A percentile compares a stretch with the other conserved stretches of the same genome.
Conservation (phyloP, 1,140 invertebrate species). For the Sitobion miscanthi region DNA sequence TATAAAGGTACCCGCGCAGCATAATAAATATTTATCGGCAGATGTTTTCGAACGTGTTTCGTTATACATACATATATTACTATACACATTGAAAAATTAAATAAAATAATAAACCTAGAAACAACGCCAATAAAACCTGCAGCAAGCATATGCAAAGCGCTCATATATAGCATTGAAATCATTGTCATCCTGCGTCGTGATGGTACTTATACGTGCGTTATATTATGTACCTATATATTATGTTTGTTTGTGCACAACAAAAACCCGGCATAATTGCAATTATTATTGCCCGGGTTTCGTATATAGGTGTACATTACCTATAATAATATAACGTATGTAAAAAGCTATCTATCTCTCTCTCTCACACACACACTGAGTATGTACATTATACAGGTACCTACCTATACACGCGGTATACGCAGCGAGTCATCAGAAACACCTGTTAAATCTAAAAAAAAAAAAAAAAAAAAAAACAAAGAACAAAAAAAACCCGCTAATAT, state of each 20-base stretch:
- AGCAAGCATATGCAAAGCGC: conserved; percentile 1
- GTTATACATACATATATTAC: neutral
- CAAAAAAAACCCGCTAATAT: conserved; percentile 13
- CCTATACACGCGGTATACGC: neutral
- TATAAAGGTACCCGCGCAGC: neutral
- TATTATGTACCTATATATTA: neutral
- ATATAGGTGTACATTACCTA: neutral
- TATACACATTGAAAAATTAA: neutral
- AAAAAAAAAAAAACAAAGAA: neutral
- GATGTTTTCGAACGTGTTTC: conserved; percentile 30
- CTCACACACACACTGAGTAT: neutral
- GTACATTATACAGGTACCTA: neutral
- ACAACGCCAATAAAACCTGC: conserved; percentile 16
- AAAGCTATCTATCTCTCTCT: neutral
- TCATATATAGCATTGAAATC: neutral
- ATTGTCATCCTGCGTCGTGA: neutral
- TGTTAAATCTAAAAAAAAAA: conserved; percentile 43
- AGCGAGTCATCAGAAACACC: conserved; percentile 24
- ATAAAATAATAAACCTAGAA: conserved; percentile 37
- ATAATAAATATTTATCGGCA: conserved; percentile 37
- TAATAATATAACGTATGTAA: neutral
- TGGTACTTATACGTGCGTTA: neutral
- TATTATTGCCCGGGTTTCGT: neutral
- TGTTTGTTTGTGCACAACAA: neutral
- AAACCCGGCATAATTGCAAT: conserved; percentile 27